phyloP scores from a whole-genome alignment of 2,113 vertebrate genomes.

The Stigmatopora argus region DNA sequence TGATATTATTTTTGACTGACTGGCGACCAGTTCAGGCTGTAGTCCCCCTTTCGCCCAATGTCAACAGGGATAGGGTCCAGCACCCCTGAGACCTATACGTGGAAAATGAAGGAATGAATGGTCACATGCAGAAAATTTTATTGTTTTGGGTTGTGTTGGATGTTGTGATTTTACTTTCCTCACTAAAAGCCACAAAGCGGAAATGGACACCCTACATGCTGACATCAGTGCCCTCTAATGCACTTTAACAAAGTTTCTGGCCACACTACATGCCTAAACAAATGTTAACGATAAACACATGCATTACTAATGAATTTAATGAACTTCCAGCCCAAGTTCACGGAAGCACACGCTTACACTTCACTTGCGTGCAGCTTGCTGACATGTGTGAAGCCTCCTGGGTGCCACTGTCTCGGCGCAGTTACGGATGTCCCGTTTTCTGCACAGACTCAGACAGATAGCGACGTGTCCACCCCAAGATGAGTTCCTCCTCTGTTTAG shows the following conservation, averaged over 20 bases:
- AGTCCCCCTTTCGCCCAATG: too few relatives aligned
- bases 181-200: too few relatives aligned
- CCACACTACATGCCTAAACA: constrained; percentile 5
- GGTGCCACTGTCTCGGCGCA: constrained; percentile 51
- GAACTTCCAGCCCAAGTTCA: constrained; percentile 16
- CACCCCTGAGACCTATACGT: too few relatives aligned
- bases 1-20: too few relatives aligned
- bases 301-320: constrained; percentile 2
- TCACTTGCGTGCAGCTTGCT: constrained; percentile 41
- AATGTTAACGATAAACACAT: constrained; percentile 13
- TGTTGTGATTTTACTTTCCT: too few relatives aligned
- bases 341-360: constrained; percentile 18
- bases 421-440: constrained; percentile 52
- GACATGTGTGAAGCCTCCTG: constrained; percentile 51
- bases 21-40: too few relatives aligned
- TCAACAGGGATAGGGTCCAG: too few relatives aligned
- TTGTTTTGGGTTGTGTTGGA: too few relatives aligned
- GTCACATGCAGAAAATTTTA: too few relatives aligned
- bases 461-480: constrained; percentile 63
- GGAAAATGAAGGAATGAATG: too few relatives aligned
- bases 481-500: constrained; percentile 76
- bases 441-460: constrained; percentile 38
- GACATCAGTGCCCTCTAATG: background rate
- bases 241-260: background rate
- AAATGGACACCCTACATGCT: background rate